Evolutionary conservation across 2,113 vertebrate species (phyloP).

Genomic region (Zapornia atra): DNA sequence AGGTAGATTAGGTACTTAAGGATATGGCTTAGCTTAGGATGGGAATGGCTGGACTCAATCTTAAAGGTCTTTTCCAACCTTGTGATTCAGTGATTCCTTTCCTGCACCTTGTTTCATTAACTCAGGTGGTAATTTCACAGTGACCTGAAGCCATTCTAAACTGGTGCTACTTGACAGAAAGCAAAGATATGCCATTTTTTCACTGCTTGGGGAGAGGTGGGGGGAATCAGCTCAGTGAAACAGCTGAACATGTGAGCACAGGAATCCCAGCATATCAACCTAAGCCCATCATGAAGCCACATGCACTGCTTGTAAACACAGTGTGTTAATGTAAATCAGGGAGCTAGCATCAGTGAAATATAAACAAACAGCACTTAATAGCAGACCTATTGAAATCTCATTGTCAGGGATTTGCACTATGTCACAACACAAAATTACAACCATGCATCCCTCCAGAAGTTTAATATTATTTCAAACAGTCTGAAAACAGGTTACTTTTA

Average conservation of each 20-base stretch:
- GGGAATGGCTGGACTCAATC: too few species aligned
- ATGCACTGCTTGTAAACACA: neutral
- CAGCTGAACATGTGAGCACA: neutral
- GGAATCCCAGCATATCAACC: neutral
- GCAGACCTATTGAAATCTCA: neutral
- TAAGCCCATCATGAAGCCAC: neutral
- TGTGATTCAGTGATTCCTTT: neutral
- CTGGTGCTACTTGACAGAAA: neutral
- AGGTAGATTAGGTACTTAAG: too few species aligned
- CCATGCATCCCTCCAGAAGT: neutral
- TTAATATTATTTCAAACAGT: neutral
- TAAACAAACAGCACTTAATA: neutral
- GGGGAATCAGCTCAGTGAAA: neutral
- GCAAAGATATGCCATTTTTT: neutral
- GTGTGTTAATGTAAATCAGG: neutral
- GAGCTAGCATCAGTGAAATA: neutral
- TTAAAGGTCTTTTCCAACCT: too few species aligned
- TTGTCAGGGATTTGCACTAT: neutral
- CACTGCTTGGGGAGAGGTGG: neutral
- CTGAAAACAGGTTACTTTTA: neutral
- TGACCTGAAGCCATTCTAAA: neutral
- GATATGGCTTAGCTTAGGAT: too few species aligned
- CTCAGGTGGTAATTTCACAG: neutral
- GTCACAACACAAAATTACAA: neutral
- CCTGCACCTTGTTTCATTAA: neutral